These are phyloP conservation scores for Cassiopea andromeda DNA, from an alignment of 30 jellyfish, hydroid and myxozoan species.

Conservation along the genomic window DNA sequence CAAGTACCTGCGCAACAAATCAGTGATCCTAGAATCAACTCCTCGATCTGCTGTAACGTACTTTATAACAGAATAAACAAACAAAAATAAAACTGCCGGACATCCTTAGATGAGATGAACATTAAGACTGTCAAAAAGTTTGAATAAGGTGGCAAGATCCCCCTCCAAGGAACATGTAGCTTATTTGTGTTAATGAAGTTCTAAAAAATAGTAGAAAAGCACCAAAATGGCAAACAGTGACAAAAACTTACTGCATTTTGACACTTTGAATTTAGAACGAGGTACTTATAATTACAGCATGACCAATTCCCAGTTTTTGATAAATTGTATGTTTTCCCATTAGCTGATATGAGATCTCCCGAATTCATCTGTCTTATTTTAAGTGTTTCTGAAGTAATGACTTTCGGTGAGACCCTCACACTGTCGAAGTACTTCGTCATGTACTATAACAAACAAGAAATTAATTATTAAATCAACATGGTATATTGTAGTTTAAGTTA, in stretches of 20 bases:
- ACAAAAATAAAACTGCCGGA: too few relatives aligned
- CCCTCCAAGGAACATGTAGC: too few relatives aligned
- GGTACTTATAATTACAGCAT: constrained; percentile 79
- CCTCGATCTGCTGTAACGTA: too few relatives aligned
- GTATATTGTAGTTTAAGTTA: too few relatives aligned
- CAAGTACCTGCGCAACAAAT: too few relatives aligned
- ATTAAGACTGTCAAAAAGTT: too few relatives aligned
- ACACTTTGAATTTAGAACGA: constrained; percentile 82
- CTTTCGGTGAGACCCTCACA: constrained; percentile 48
- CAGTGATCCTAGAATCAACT: too few relatives aligned
- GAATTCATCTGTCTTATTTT: constrained; percentile 27
- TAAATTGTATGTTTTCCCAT: constrained; percentile 34
- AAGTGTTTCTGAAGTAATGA: constrained; percentile 38
- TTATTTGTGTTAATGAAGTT: too few relatives aligned
- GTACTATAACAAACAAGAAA: constrained; percentile 36
- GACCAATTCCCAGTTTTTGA: constrained; percentile 21
- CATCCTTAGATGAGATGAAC: too few relatives aligned
- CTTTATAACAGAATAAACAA: too few relatives aligned
- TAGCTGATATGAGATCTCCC: constrained; percentile 12
- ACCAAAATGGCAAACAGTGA: neutral
- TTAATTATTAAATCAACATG: too few relatives aligned
- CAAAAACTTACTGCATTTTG: constrained; percentile 59
- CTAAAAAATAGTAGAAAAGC: neutral
- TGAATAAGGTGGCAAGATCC: too few relatives aligned
- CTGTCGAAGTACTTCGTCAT: constrained; percentile 28